A percentile compares a stretch with the other conserved stretches of the same genome.
phyloP scores from a whole-genome alignment of 92 coral and sea anemone species.

The Epizoanthus fatuus region DNA sequence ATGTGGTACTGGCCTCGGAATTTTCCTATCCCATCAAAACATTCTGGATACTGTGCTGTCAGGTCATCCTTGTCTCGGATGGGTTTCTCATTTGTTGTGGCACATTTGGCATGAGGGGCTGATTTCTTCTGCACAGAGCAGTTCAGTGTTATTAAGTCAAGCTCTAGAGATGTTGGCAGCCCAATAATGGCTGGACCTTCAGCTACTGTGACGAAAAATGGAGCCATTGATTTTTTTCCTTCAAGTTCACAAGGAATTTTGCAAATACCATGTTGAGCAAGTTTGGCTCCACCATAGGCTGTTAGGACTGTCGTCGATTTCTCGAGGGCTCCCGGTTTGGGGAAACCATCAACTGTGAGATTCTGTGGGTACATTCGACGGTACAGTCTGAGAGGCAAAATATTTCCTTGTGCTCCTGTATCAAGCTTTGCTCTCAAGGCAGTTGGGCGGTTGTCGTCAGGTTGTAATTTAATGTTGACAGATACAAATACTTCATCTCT shows the following conservation, averaged over 20 bases:
- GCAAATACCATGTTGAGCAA: constrained; percentile 35
- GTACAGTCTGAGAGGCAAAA: constrained; percentile 40
- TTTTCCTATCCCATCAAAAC: constrained; percentile 71
- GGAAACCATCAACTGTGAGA: constrained; percentile 46
- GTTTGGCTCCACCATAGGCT: constrained; percentile 49
- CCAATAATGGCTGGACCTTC: constrained; percentile 58
- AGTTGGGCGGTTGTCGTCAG: not conserved
- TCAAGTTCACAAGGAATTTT: constrained; percentile 46
- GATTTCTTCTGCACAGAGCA: constrained; percentile 53
- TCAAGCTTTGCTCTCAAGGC: constrained; percentile 54
- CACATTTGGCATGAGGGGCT: constrained; percentile 12
- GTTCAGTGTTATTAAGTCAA: constrained; percentile 58
- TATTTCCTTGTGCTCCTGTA: constrained; percentile 58
- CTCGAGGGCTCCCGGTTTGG: constrained; percentile 37
- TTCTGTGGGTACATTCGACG: constrained; percentile 66
- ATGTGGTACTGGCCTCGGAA: constrained; percentile 77
- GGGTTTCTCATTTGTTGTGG: constrained; percentile 18
- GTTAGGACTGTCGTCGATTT: constrained; percentile 37
- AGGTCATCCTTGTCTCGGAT: constrained; percentile 40
- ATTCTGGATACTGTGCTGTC: constrained; percentile 40
- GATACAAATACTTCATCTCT: constrained; percentile 49
- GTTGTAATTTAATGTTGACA: constrained; percentile 34
- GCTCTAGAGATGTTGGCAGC: constrained; percentile 57
- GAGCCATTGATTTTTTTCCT: constrained; percentile 26
- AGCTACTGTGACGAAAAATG: constrained; percentile 51